Evolutionary conservation across 1,140 invertebrate species (phyloP).

Genomic region (Callitettix versicolor): DNA sequence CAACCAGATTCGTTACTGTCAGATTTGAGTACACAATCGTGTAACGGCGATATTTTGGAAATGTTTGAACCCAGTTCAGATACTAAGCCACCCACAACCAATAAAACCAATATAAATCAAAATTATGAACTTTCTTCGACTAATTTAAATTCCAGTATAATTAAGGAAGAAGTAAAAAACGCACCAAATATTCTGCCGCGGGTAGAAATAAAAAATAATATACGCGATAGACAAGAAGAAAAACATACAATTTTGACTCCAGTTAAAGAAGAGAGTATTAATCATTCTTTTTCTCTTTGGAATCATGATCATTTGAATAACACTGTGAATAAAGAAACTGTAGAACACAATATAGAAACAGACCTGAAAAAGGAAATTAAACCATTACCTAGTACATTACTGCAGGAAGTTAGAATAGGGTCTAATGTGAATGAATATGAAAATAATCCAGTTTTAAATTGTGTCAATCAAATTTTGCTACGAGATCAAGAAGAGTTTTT

Average conservation of each 20-base stretch:
- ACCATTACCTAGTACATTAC: conserved; percentile 10
- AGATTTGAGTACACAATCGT: conserved; percentile 4
- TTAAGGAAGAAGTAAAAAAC: too few relatives aligned
- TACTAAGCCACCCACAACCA: too few relatives aligned
- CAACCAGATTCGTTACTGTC: neutral
- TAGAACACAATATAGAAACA: too few relatives aligned
- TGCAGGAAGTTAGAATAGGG: conserved; percentile 15
- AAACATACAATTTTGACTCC: neutral
- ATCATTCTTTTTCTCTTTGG: neutral
- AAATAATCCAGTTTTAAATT: conserved; percentile 64
- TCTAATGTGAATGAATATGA: conserved; percentile 28
- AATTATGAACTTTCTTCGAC: too few relatives aligned
- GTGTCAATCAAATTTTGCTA: conserved; percentile 63
- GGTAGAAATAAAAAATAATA: too few relatives aligned
- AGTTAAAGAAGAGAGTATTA: conserved; percentile 8
- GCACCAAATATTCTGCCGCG: too few relatives aligned
- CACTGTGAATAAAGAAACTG: too few relatives aligned
- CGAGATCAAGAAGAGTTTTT: conserved; percentile 38
- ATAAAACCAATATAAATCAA: too few relatives aligned
- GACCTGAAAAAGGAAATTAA: conserved; percentile 6
- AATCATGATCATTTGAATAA: neutral
- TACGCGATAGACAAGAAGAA: too few relatives aligned
- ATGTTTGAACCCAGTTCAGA: too few relatives aligned
- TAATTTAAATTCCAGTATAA: too few relatives aligned
- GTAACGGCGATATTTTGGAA: neutral